phyloP scores from a whole-genome alignment of 2,888 invertebrate species.

The Yponomeuta malinellus region DNA sequence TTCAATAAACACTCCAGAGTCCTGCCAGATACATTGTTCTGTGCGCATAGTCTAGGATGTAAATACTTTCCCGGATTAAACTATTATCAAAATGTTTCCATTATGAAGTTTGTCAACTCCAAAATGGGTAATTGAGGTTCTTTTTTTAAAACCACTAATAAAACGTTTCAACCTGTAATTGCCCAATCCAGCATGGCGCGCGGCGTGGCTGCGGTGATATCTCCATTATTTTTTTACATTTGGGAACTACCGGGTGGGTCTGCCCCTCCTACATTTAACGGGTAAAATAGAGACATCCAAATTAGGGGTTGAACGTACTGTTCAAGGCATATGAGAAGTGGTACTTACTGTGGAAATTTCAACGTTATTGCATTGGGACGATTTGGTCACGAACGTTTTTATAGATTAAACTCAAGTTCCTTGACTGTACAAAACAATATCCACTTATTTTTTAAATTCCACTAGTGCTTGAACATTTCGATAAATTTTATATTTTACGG shows the following conservation, averaged over 20 bases:
- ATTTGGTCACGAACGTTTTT: not conserved
- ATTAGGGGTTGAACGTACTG: conserved; percentile 45
- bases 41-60: not conserved
- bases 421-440: not conserved
- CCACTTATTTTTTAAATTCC: not conserved
- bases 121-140: not conserved
- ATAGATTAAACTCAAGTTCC: too few relatives aligned
- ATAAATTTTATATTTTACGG: not conserved
- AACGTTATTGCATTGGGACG: not conserved
- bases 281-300: conserved; percentile 55
- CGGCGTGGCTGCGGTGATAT: conserved; percentile 27
- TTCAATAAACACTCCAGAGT: too few relatives aligned
- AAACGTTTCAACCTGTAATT: conserved; percentile 11
- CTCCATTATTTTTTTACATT: conserved; percentile 54
- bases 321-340: conserved; percentile 22
- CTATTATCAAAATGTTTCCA: not conserved
- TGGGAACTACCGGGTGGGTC: conserved; percentile 28
- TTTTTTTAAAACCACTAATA: not conserved
- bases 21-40: too few relatives aligned
- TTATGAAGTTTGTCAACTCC: not conserved
- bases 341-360: not conserved
- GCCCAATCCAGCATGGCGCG: conserved; percentile 13
- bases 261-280: conserved; percentile 50
- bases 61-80: not conserved
- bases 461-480: not conserved